Conservation (phyloP, 2,888 invertebrate species). For the Micropterix aruncella region DNA sequence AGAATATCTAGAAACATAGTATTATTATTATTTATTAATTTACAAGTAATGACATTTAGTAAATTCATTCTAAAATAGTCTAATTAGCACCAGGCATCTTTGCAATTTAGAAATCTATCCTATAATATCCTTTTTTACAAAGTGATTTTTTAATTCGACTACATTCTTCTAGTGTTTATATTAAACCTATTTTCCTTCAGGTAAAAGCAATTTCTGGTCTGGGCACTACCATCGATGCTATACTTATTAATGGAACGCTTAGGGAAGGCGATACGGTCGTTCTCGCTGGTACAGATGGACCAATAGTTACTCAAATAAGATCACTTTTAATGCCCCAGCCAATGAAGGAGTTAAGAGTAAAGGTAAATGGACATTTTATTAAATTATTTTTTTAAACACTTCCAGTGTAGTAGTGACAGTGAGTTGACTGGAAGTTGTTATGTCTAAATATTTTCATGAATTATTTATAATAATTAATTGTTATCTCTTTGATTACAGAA, state of each 20-base stretch:
- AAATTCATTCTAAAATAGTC: not conserved
- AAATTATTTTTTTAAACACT: too few species aligned
- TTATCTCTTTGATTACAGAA: constrained; percentile 37
- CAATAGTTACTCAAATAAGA: constrained; percentile 93
- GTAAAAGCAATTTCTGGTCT: constrained; percentile 95
- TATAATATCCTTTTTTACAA: not conserved
- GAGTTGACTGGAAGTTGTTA: too few species aligned
- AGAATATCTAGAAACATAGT: too few species aligned
- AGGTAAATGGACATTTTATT: too few species aligned
- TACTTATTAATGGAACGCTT: constrained; percentile 92
- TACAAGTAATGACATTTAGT: constrained; percentile 1
- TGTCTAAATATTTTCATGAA: too few species aligned
- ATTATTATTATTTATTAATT: too few species aligned
- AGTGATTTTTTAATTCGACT: too few species aligned
- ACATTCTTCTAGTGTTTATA: constrained; percentile 13
- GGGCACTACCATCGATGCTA: constrained; percentile 97
- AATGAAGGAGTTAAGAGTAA: constrained; percentile 91
- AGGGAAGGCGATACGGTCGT: constrained; percentile 89
- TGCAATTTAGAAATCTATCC: not conserved
- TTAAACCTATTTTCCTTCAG: constrained; percentile 34
- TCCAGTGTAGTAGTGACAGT: too few species aligned
- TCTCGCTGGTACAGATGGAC: constrained; percentile 94
- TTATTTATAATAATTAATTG: constrained; percentile 5
- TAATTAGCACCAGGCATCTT: not conserved
- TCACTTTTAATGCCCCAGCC: constrained; percentile 97